Conservation (phyloP, 2,888 invertebrate genomes). For the Minunthozetes semirufus region DNA sequence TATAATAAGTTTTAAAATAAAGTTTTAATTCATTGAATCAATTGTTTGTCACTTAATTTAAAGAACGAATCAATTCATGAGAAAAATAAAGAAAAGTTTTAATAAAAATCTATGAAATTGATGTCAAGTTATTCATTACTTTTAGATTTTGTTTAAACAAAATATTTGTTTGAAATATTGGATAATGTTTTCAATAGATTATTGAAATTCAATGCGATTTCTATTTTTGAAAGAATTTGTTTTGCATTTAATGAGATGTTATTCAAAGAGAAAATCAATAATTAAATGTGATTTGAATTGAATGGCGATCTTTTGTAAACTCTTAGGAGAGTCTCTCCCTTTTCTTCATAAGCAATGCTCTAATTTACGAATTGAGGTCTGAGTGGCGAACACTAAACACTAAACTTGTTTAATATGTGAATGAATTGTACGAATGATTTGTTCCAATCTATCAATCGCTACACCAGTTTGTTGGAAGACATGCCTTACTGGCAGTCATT, state of each 20-base stretch:
- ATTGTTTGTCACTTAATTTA: not conserved
- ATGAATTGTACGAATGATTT: constrained; percentile 10
- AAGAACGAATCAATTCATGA: not conserved
- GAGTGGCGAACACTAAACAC: not conserved
- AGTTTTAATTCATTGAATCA: not conserved
- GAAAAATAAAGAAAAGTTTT: not conserved
- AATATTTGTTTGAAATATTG: not conserved
- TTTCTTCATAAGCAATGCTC: constrained; percentile 1
- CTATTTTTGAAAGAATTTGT: not conserved
- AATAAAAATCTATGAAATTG: not conserved
- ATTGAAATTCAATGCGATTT: not conserved
- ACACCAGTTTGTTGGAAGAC: constrained; percentile 16
- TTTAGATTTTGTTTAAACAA: not conserved
- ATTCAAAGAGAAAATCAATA: constrained; percentile 1
- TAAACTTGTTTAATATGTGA: constrained; percentile 12
- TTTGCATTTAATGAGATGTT: not conserved
- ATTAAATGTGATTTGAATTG: not conserved
- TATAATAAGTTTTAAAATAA: not conserved
- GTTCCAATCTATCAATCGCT: constrained; percentile 8
- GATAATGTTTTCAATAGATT: not conserved
- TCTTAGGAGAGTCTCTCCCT: not conserved
- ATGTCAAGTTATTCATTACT: constrained; percentile 14
- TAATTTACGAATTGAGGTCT: constrained; percentile 23
- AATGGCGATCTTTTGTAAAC: not conserved
- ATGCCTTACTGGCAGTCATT: constrained; percentile 22